Evolutionary conservation across 2,113 vertebrate genomes (phyloP), one percentile per base, ranked within the genome.

Genomic region (Rhinoderma darwinii): DNA sequence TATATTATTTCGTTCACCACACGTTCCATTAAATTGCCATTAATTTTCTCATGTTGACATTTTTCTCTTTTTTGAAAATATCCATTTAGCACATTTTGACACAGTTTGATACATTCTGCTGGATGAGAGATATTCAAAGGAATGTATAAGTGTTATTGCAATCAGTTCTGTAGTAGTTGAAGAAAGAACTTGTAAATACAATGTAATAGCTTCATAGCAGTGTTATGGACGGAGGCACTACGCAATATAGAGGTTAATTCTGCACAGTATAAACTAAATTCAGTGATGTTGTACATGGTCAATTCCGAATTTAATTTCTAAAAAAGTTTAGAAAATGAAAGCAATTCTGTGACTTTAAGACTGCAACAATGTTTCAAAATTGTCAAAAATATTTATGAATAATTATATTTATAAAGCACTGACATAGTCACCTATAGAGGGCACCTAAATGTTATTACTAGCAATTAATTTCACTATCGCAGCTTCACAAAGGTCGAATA

Each of bases 31-130:
- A 68, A 9, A 41, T 9, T 72, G 2, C 2, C 68, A 72, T 20
- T 22, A 22, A 72, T 72, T 15, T 68, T 68, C 17, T 35, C 63
- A 35, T 72, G 68, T 41, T 72, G 68, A 72, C 68, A 72, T 25
- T 41, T 22, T 72, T 41, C 37, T 22, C 68, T 25, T 72, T 37
- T 41, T 41, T 41, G 35, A 12, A 41, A 72, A 72, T 72, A 72
- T 41, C 37, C 68, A 72, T 72, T 72, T 72, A 72, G 22, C 68
- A 72, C 68, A 41, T 72, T 72, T 39, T 72, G 68, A 72, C 68
- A 72, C 18, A 18, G 37, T 72, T 25, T 72, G 68, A 41, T 72
- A 18, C 68, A 25, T 72, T 72, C 68, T 72, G 20, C 68, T 72
- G 41, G 68, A 72, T 41, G 37, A 41, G 68, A 41, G 7, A 72